Conservation (phyloP, 2,797 vertebrate species). For the Neomorphus geoffroyi region DNA sequence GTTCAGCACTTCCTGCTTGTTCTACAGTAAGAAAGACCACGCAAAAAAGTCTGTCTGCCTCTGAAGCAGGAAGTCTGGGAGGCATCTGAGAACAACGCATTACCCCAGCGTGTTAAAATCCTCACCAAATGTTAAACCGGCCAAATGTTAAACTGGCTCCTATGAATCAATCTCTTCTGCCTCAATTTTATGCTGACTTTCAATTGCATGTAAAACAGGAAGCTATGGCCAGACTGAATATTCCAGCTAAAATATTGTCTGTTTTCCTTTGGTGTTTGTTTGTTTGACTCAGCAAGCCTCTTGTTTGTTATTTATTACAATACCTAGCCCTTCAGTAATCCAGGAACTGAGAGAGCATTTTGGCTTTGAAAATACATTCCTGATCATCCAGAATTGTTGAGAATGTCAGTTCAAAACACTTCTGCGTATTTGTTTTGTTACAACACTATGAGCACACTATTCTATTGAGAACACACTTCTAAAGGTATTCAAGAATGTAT, state of each 20-base stretch:
- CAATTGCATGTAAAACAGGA: background rate
- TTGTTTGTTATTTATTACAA: background rate
- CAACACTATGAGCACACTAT: background rate
- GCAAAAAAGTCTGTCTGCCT: background rate
- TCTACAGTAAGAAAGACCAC: fast-evolving
- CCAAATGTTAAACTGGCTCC: conserved; percentile 4
- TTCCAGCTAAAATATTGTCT: background rate
- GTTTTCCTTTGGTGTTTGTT: background rate
- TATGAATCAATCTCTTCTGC: background rate
- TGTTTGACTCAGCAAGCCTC: background rate
- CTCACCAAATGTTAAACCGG: background rate
- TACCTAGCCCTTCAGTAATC: background rate
- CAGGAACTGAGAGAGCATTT: background rate
- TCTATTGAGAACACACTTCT: background rate
- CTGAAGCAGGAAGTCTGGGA: background rate
- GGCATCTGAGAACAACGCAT: background rate
- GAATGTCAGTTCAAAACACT: background rate
- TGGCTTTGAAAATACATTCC: background rate
- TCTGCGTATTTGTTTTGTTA: background rate
- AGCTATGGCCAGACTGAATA: background rate
- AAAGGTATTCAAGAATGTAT: background rate
- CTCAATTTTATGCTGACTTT: background rate
- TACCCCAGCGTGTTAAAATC: background rate
- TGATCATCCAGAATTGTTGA: background rate
- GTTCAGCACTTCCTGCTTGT: background rate